Evolutionary conservation across 2,113 vertebrate genomes (phyloP).

Genomic region (Triplophysa rosa): DNA sequence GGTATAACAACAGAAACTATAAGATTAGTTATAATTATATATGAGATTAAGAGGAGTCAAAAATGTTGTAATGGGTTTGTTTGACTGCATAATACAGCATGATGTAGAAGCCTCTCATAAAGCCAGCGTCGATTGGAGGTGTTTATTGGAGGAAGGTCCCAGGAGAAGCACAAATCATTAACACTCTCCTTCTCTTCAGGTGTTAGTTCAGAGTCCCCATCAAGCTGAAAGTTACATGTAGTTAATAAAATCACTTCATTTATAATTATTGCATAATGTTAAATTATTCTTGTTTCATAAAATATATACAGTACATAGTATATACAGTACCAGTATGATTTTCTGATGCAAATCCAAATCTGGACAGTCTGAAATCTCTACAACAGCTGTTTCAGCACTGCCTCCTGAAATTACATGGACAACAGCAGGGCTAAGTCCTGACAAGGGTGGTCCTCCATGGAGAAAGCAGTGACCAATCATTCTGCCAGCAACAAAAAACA

Average conservation of each 20-base stretch:
- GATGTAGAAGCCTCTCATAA: background rate
- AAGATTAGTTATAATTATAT: too few species aligned
- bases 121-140: constrained; percentile 9
- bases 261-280: too few species aligned
- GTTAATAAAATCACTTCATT: background rate
- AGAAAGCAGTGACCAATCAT: constrained; percentile 23
- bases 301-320: too few species aligned
- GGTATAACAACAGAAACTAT: too few species aligned
- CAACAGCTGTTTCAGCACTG: too few species aligned
- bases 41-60: background rate
- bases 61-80: too few species aligned
- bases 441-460: constrained; percentile 23
- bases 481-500: constrained; percentile 15
- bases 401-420: too few species aligned
- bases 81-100: constrained; percentile 4
- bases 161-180: constrained; percentile 9
- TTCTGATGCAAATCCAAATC: too few species aligned
- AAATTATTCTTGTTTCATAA: too few species aligned
- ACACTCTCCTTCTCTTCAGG: constrained; percentile 9
- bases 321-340: too few species aligned
- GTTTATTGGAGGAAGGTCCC: constrained; percentile 12
- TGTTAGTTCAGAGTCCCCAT: background rate
- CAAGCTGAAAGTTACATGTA: constrained; percentile 15
- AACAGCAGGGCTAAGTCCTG: background rate
- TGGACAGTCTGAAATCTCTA: too few species aligned